phyloP scores from a whole-genome alignment of 2,797 vertebrate species.

The Tapera naevia region DNA sequence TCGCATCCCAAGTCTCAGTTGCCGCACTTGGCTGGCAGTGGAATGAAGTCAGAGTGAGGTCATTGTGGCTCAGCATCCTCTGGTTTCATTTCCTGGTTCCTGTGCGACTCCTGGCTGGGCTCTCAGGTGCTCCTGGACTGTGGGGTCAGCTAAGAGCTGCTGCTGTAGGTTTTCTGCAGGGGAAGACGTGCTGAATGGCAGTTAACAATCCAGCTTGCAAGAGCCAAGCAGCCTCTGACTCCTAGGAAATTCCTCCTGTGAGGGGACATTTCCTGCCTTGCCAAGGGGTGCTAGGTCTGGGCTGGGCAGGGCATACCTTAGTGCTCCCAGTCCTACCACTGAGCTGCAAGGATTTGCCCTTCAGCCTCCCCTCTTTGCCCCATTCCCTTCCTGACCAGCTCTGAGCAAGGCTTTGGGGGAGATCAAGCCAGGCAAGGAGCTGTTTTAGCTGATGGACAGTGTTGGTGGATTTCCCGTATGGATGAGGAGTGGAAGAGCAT shows the following conservation, averaged over 20 bases:
- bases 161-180: not conserved
- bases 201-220: not conserved
- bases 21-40: rapidly evolving
- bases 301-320: not conserved
- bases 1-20: rapidly evolving
- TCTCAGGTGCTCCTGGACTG: not conserved
- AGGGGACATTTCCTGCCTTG: not conserved
- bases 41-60: not conserved
- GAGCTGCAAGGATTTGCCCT: not conserved
- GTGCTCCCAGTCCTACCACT: rapidly evolving
- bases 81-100: not conserved
- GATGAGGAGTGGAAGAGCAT: not conserved
- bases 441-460: not conserved
- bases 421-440: not conserved
- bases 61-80: not conserved
- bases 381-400: not conserved
- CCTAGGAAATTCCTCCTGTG: rapidly evolving
- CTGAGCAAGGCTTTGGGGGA: not conserved
- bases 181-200: not conserved
- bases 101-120: rapidly evolving
- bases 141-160: not conserved
- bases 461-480: not conserved
- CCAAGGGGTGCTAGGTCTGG: rapidly evolving
- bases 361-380: not conserved
- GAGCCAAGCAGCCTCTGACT: not conserved